A percentile compares a stretch with the other conserved stretches of the same genome.
phyloP scores from a whole-genome alignment of 2,888 invertebrate genomes.

The Euzophera pinguis region DNA sequence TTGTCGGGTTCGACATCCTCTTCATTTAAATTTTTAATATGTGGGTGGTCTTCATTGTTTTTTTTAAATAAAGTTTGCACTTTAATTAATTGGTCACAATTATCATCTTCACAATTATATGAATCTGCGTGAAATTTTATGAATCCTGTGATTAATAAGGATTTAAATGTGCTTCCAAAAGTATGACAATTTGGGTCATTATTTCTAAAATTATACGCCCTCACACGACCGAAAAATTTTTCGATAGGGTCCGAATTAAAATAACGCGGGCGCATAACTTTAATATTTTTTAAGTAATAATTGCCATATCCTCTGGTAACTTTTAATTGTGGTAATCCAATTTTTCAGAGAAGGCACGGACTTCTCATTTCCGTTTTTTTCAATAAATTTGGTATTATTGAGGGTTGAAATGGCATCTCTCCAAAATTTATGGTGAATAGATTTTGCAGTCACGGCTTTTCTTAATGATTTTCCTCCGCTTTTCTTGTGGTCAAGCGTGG shows the following conservation, averaged over 20 bases:
- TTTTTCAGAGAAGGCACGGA: not conserved
- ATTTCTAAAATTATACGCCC: not conserved
- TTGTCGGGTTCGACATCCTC: no score
- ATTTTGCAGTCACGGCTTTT: not conserved
- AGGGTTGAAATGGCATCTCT: not conserved
- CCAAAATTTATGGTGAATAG: not conserved
- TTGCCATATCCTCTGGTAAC: not conserved
- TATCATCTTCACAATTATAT: not conserved
- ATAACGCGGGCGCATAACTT: not conserved
- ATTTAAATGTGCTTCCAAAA: not conserved
- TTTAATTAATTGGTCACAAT: slow-evolving; percentile 17
- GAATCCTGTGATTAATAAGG: not conserved
- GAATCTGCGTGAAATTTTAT: not conserved
- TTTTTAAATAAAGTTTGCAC: no score
- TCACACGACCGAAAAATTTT: not conserved
- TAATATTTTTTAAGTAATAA: not conserved
- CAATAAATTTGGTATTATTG: not conserved
- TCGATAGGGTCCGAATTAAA: not conserved
- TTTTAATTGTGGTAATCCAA: not conserved
- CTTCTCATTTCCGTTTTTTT: not conserved
- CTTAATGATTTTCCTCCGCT: not conserved
- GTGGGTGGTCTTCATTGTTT: no score
- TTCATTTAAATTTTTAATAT: no score
- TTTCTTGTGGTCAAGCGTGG: not conserved
- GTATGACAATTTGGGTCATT: not conserved